Conservation (phyloP, 2,888 invertebrate genomes). For the Macrophya annulata region DNA sequence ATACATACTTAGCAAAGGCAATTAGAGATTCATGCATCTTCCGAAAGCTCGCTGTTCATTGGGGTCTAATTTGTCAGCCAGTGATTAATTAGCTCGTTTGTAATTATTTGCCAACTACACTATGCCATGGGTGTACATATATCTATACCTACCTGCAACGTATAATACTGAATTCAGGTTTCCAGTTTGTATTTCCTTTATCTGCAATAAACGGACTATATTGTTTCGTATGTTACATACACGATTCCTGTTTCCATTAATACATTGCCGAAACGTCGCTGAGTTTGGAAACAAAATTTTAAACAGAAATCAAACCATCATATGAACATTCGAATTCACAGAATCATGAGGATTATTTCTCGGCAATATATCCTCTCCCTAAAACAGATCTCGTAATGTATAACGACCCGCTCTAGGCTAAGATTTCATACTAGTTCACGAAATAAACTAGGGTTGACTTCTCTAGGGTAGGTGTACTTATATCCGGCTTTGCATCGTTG, state of each 20-base stretch:
- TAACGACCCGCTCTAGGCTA: background rate
- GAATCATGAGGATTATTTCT: background rate
- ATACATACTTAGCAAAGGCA: background rate
- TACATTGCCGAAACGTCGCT: background rate
- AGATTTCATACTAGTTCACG: background rate
- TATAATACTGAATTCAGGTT: background rate
- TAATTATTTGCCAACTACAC: slow-evolving; percentile 12
- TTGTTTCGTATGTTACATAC: background rate
- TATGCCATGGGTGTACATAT: no score
- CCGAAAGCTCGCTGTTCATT: background rate
- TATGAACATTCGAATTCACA: background rate
- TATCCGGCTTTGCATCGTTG: background rate
- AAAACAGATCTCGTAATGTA: background rate
- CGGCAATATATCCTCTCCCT: background rate
- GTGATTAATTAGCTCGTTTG: slow-evolving; percentile 31
- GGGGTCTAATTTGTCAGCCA: slow-evolving; percentile 13
- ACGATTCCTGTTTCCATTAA: background rate
- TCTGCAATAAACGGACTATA: slow-evolving; percentile 17
- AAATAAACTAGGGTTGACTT: slow-evolving; percentile 6
- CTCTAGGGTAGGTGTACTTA: background rate
- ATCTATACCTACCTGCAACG: background rate
- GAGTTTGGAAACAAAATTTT: no score
- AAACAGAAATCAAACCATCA: background rate
- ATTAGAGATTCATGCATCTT: slow-evolving; percentile 8
- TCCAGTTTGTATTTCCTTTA: background rate